Conservation (phyloP, 2,113 vertebrate species). For the Cheilinus undulatus region DNA sequence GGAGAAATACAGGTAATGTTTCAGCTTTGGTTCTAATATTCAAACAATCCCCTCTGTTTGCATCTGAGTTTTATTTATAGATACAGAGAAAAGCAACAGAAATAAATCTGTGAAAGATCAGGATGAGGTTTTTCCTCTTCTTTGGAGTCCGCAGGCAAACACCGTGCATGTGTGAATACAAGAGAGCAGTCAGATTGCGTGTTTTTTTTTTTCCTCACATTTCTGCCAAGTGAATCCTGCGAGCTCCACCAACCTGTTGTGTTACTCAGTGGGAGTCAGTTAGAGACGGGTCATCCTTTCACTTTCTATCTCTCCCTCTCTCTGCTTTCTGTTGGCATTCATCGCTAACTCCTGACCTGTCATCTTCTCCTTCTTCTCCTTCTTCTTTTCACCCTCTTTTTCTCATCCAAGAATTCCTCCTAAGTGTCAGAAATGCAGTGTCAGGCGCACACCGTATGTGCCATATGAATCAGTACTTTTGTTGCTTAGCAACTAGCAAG, state of each 20-base stretch:
- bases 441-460: constrained; percentile 69
- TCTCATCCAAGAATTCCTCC: constrained; percentile 45
- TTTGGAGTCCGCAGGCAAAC: constrained; percentile 22
- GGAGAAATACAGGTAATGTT: background rate
- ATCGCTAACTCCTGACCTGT: constrained; percentile 37
- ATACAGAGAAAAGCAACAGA: constrained; percentile 6
- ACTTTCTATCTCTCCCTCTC: constrained; percentile 39
- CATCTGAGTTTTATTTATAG: constrained; percentile 16
- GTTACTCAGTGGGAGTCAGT: constrained; percentile 60
- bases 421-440: constrained; percentile 75
- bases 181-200: constrained; percentile 40
- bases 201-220: constrained; percentile 25
- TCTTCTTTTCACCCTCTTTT: background rate
- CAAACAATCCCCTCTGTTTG: background rate
- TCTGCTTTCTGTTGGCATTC: constrained; percentile 38
- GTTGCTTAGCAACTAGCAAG: constrained; percentile 84
- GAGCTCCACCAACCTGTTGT: constrained; percentile 72
- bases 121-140: constrained; percentile 25
- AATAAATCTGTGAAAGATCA: constrained; percentile 23
- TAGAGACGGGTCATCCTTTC: constrained; percentile 54
- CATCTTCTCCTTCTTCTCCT: constrained; percentile 25
- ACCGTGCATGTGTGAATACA: constrained; percentile 22
- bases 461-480: constrained; percentile 75
- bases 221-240: constrained; percentile 44
- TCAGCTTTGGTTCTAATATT: background rate